Evolutionary conservation across 2,113 vertebrate genomes (phyloP), one percentile per base, ranked within the genome.

Genomic region (Microtus oregoni): DNA sequence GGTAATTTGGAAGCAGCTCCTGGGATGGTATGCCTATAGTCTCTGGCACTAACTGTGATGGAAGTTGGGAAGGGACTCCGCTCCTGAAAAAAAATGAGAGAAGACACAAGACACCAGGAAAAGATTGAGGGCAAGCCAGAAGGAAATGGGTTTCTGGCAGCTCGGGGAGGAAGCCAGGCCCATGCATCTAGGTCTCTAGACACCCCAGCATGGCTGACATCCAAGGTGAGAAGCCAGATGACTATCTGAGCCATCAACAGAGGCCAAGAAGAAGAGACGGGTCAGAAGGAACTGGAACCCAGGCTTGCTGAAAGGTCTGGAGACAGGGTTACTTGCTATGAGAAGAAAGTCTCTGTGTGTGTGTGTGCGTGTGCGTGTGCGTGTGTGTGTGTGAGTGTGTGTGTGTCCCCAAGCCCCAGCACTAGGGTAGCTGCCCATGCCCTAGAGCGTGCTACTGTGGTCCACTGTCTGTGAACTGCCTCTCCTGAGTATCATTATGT

Each of bases 101-200:
- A 58, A 58, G 55, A 93, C 26, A 35, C 22, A 47, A 50, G 7
- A 15, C 28, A 4, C 13, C 79, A 61, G 79, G 35, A 11, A 35
- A 58, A 81, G 78, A 81, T 13, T 82, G 79, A 82, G 52, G 20
- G 20, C 35, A n/a, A 61, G 35, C 20, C 78, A 58, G 52, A 82
- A 61, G 55, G 4, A 81, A 32, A 58, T 22, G 32, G 19, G 1
- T 0, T 58, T 50, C 22, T 26, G 41, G 65, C 13, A 1, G 28
- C 41, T 72, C 26, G 28, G 35, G 28, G 32, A 1, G 1, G 76
- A 5, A 19, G 35, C 26, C 3, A 6, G 47, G 0, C 0, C 7
- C 52, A 1, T 11, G 15, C 67, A 32, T 0, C 2, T 5, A 52
- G 35, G 32, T 63, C 77, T 35, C 13, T 4, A 2, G 55, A 58